Base-by-base conservation (phyloP, 2,113 vertebrate genomes). In the Brienomyrus longianalis region DNA sequence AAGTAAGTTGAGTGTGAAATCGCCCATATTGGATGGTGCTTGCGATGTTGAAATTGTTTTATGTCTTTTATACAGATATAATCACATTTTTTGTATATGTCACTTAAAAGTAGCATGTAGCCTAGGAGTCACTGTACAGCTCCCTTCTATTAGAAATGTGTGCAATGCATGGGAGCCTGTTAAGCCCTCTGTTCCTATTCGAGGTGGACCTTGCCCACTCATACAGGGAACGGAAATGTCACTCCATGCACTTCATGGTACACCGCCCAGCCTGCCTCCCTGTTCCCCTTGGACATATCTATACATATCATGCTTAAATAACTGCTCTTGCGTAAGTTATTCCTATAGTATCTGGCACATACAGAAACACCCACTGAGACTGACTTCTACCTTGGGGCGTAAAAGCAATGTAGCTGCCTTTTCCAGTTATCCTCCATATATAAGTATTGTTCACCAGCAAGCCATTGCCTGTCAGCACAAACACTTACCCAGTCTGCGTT, bases 401-500 rank as follows among this genome's bases (percentile, higher is more conserved):
- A 43, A 43, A 3, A 83, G 77, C 19, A 45, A 1, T 8, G 10
- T 23, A 43, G 43, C 31, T 9, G 15, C 83, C 51, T 47, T 87
- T 19, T n/a, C n/a, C 85, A 89, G 45, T 88, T 85, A 31, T 1
- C 27, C 70, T 50, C n/a, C 51, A 80, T 56, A 17, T 45, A 31
- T 89, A 23, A 62, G 39, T 19, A 54, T 39, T 1, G 35, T 39
- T 17, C 9, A 56, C 2, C 4, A 54, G n/a, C 11, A 21, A 52
- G 45, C 21, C 80, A 27, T 51, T 45, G 51, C 3, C 87, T 27
- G 54, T 3, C 48, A 66, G 9, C 88, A 91, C 3, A 0, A 3
- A 0, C 56, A 93, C 94, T 93, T 86, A 95, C 94, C 88, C 52
- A 93, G 93, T 91, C 92, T 94, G 3, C 85, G 89, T 92, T 92